phyloP scores from a whole-genome alignment of 37 sponge, comb jelly and placozoan genomes.

The Ianthella basta region DNA sequence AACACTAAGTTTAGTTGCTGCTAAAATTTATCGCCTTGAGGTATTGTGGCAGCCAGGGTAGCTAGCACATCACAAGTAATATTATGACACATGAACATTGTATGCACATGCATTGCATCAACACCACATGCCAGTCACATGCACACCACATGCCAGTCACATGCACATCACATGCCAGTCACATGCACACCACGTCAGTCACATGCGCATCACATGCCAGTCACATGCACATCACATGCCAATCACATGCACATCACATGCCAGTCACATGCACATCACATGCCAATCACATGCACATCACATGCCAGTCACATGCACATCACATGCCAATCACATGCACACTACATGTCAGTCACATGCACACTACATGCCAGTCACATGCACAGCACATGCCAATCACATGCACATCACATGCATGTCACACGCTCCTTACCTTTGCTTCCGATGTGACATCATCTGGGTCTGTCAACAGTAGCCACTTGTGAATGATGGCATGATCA shows the following conservation, averaged over 20 bases:
- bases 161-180: neutral
- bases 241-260: neutral
- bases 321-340: too few relatives aligned
- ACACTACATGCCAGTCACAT: neutral
- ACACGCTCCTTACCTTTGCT: conserved; percentile 23
- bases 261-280: neutral
- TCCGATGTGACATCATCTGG: conserved; percentile 7
- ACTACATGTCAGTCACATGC: neutral
- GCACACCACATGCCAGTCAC: too few relatives aligned
- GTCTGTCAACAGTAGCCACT: conserved; percentile 46
- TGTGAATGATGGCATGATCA: conserved; percentile 47
- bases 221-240: neutral
- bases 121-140: too few relatives aligned
- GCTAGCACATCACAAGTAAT: too few relatives aligned
- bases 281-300: too few relatives aligned
- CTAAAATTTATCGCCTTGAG: too few relatives aligned
- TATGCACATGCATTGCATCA: neutral
- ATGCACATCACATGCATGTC: neutral
- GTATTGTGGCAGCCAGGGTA: too few relatives aligned
- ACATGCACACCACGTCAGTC: too few relatives aligned
- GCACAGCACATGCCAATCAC: too few relatives aligned
- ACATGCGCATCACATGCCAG: too few relatives aligned
- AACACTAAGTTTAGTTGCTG: too few relatives aligned
- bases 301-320: too few relatives aligned
- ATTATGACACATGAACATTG: neutral